A percentile compares a stretch with the other conserved stretches of the same genome.
phyloP scores from a whole-genome alignment of 2,797 vertebrate species.

The Pampus argenteus region DNA sequence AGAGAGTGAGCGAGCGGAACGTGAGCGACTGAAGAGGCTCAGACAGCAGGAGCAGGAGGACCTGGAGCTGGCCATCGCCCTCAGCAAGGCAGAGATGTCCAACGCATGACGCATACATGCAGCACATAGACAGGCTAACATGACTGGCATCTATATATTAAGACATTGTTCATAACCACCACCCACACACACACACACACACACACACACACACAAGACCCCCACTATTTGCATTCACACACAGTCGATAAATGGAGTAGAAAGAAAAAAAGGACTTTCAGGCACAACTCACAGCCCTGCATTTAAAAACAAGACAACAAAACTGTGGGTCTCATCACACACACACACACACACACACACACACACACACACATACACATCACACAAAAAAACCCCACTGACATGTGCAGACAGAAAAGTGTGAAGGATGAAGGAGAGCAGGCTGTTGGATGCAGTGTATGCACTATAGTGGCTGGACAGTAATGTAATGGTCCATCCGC shows the following conservation, averaged over 20 bases:
- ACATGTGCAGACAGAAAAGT: slow-evolving; percentile 24
- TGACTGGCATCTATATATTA: slow-evolving; percentile 34
- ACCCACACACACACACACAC: slow-evolving; percentile 8
- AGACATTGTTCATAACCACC: slow-evolving; percentile 20
- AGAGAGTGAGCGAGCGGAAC: slow-evolving; percentile 95
- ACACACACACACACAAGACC: slow-evolving; percentile 26
- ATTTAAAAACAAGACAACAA: slow-evolving; percentile 19
- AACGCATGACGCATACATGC: slow-evolving; percentile 83
- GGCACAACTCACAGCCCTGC: not conserved
- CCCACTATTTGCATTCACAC: slow-evolving; percentile 10
- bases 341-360: too few relatives aligned
- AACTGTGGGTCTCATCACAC: not conserved
- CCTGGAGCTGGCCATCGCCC: slow-evolving; percentile 96
- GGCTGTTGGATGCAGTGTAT: slow-evolving; percentile 63
- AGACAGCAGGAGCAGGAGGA: slow-evolving; percentile 97
- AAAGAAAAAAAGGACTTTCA: slow-evolving; percentile 9
- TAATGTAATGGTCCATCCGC: slow-evolving; percentile 24
- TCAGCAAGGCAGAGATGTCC: slow-evolving; percentile 99
- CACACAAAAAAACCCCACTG: slow-evolving; percentile 7
- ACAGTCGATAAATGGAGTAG: slow-evolving; percentile 15
- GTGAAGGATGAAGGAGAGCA: slow-evolving; percentile 5
- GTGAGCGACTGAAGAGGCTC: slow-evolving; percentile 94
- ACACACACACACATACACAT: too few relatives aligned
- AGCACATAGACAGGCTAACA: slow-evolving; percentile 5
- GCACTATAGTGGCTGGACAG: slow-evolving; percentile 71